phyloP scores from a whole-genome alignment of 2,888 invertebrate species.

The Pyralis farinalis region DNA sequence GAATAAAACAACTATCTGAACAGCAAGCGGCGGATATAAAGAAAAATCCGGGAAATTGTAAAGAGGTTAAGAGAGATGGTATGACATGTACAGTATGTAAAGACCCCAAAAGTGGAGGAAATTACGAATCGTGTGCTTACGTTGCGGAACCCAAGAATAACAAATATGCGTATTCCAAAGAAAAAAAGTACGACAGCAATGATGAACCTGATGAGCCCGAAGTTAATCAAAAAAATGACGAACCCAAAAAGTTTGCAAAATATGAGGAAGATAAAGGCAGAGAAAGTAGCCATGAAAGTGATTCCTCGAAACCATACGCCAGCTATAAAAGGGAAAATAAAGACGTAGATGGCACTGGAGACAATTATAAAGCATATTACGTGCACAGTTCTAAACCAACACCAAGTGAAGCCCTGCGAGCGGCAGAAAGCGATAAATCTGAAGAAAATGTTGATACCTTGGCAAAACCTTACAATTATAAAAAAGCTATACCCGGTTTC shows the following conservation, averaged over 20 bases:
- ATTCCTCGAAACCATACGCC: slow-evolving; percentile 34
- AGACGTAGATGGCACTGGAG: slow-evolving; percentile 43
- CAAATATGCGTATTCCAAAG: slow-evolving; percentile 84
- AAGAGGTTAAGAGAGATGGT: slow-evolving; percentile 82
- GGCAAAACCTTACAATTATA: slow-evolving; percentile 65
- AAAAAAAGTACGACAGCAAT: slow-evolving; percentile 82
- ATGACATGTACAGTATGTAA: slow-evolving; percentile 88
- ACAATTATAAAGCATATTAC: slow-evolving; percentile 67
- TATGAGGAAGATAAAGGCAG: slow-evolving; percentile 44
- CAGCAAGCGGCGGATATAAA: slow-evolving; percentile 82
- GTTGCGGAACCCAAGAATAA: slow-evolving; percentile 87
- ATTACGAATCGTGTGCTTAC: slow-evolving; percentile 90
- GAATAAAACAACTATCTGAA: slow-evolving; percentile 82
- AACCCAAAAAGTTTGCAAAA: slow-evolving; percentile 52
- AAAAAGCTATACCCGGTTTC: slow-evolving; percentile 69
- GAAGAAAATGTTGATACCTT: slow-evolving; percentile 52
- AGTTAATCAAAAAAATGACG: slow-evolving; percentile 54
- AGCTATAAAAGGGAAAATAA: slow-evolving; percentile 39
- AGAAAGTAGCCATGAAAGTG: neutral
- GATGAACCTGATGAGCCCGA: slow-evolving; percentile 77
- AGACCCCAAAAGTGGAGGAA: slow-evolving; percentile 87
- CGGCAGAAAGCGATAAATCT: slow-evolving; percentile 50
- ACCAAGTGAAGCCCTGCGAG: slow-evolving; percentile 58
- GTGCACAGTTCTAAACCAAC: slow-evolving; percentile 57
- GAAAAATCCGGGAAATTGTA: slow-evolving; percentile 83